Conservation (phyloP, 2,888 invertebrate genomes). For the Drosophila kokeensis region DNA sequence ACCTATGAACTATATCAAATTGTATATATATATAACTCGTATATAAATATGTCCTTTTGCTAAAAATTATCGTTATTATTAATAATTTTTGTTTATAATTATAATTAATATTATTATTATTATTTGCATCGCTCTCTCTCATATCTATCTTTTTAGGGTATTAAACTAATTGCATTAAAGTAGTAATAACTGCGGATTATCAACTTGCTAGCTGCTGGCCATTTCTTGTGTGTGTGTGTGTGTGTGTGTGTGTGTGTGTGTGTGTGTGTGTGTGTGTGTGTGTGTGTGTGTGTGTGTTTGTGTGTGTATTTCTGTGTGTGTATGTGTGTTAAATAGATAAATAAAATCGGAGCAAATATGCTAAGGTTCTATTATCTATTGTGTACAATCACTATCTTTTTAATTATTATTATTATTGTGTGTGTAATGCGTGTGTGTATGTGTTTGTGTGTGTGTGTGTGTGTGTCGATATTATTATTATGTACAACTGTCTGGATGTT, state of each 20-base stretch:
- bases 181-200: slow-evolving; percentile 78
- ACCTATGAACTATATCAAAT: slow-evolving; percentile 78
- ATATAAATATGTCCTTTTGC: slow-evolving; percentile 79
- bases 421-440: slow-evolving; percentile 39
- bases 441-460: slow-evolving; percentile 32
- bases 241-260: slow-evolving; percentile 19
- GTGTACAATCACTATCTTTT: slow-evolving; percentile 64
- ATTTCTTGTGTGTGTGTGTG: slow-evolving; percentile 28
- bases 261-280: slow-evolving; percentile 18
- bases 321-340: slow-evolving; percentile 43
- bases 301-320: too few species aligned
- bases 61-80: slow-evolving; percentile 68
- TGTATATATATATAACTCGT: slow-evolving; percentile 72
- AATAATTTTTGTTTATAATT: slow-evolving; percentile 35
- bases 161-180: slow-evolving; percentile 76
- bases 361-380: slow-evolving; percentile 66
- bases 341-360: slow-evolving; percentile 64
- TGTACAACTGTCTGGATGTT: slow-evolving; percentile 88
- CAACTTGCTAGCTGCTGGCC: slow-evolving; percentile 64
- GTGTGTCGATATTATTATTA: slow-evolving; percentile 76
- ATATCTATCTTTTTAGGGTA: slow-evolving; percentile 38
- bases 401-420: slow-evolving; percentile 58
- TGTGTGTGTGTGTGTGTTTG: slow-evolving; percentile 3
- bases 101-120: slow-evolving; percentile 53
- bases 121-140: slow-evolving; percentile 48